phyloP scores from a whole-genome alignment of 2,888 invertebrate genomes.

The Caenorhabditis drosophilae region DNA sequence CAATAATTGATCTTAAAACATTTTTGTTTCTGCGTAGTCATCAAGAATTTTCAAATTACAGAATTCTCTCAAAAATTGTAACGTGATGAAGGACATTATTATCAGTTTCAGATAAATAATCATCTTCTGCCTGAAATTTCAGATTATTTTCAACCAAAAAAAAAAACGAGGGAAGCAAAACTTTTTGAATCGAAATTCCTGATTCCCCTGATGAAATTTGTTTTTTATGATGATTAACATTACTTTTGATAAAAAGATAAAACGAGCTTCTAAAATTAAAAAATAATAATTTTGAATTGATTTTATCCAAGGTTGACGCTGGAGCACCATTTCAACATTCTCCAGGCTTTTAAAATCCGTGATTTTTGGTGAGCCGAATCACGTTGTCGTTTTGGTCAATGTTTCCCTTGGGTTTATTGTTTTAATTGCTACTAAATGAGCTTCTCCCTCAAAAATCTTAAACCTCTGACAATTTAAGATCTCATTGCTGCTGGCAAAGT shows the following conservation, averaged over 20 bases:
- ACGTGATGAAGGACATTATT: background rate
- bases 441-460: no score
- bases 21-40: background rate
- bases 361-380: background rate
- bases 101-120: background rate
- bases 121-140: background rate
- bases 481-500: no score
- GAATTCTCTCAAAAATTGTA: conserved; percentile 1
- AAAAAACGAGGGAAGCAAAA: background rate
- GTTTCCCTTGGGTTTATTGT: no score
- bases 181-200: background rate
- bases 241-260: background rate
- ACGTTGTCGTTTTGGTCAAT: no score
- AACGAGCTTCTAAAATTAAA: background rate
- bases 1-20: conserved; percentile 67
- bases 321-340: background rate
- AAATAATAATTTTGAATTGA: background rate
- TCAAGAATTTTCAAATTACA: background rate
- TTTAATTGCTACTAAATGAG: background rate
- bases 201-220: no score
- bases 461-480: no score
- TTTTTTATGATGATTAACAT: no score
- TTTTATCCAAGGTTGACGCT: background rate
- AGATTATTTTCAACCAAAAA: background rate
- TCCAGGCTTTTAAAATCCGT: background rate